Percentiles rank a stretch among this genome's conserved stretches.
phyloP scores from a whole-genome alignment of 2,888 invertebrate species.

The Liopterus haemorrhoidalis region DNA sequence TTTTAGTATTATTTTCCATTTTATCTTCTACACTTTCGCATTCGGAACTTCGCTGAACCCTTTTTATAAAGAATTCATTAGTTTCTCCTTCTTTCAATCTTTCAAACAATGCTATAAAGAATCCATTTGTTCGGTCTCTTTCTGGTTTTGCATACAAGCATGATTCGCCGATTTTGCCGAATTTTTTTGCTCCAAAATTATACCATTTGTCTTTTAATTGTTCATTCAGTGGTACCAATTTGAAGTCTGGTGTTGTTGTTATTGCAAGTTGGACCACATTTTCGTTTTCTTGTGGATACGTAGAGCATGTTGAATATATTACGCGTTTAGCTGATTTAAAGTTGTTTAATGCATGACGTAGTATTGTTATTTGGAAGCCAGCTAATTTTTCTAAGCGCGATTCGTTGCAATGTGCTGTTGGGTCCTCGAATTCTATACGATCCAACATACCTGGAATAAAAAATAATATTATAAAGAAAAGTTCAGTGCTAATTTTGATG shows the following conservation, averaged over 20 bases:
- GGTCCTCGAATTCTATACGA: conserved; percentile 48
- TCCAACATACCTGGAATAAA: conserved; percentile 53
- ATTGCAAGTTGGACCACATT: conserved; percentile 72
- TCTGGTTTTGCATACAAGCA: conserved; percentile 76
- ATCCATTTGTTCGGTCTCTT: conserved; percentile 81
- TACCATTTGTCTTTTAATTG: conserved; percentile 61
- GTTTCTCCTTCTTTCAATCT: conserved; percentile 48
- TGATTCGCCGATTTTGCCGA: conserved; percentile 59
- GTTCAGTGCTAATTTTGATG: neutral
- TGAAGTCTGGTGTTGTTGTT: conserved; percentile 53
- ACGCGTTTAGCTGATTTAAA: conserved; percentile 81
- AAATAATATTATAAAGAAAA: conserved; percentile 19
- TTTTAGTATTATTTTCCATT: conserved; percentile 27
- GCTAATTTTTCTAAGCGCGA: conserved; percentile 60
- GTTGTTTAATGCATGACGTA: conserved; percentile 75
- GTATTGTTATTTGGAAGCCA: conserved; percentile 74
- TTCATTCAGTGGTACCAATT: conserved; percentile 57
- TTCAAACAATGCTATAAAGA: conserved; percentile 90
- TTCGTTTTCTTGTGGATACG: conserved; percentile 88
- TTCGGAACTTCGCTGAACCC: neutral
- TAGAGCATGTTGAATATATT: conserved; percentile 95
- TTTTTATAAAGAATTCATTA: conserved; percentile 37
- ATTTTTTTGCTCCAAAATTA: conserved; percentile 60
- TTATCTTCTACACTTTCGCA: neutral
- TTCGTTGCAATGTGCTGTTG: conserved; percentile 47